Conservation (phyloP, 1,140 invertebrate species). For the Dysdera silvatica region DNA sequence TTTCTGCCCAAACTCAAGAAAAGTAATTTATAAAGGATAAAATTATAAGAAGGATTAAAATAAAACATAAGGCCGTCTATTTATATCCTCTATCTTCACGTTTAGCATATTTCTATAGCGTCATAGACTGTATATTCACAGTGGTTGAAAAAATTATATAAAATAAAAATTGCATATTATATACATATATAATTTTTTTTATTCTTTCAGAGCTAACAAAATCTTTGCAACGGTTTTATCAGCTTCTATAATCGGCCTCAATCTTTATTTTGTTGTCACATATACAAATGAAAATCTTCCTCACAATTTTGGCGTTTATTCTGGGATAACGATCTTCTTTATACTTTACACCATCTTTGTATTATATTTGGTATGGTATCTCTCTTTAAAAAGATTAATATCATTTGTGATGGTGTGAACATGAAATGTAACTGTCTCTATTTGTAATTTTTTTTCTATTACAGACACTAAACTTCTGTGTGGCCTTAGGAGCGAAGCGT, state of each 20-base stretch:
- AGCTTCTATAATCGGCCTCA: constrained; percentile 65
- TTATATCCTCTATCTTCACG: too few species aligned
- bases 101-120: too few species aligned
- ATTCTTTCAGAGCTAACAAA: constrained; percentile 45
- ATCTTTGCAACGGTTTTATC: constrained; percentile 59
- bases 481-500: background rate
- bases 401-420: too few species aligned
- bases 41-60: too few species aligned
- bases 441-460: background rate
- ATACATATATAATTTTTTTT: constrained; percentile 17
- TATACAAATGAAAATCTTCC: constrained; percentile 52
- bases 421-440: too few species aligned
- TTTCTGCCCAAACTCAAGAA: too few species aligned
- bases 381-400: background rate
- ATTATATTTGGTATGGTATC: constrained; percentile 52
- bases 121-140: too few species aligned
- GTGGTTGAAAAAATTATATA: too few species aligned
- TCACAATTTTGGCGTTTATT: constrained; percentile 49
- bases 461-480: background rate
- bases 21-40: too few species aligned
- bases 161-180: too few species aligned
- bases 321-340: constrained; percentile 53
- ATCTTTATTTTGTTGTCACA: constrained; percentile 66
- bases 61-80: too few species aligned
- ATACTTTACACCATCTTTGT: constrained; percentile 62